phyloP scores from a whole-genome alignment of 1,140 invertebrate species.

The Marisa cornuarietis region DNA sequence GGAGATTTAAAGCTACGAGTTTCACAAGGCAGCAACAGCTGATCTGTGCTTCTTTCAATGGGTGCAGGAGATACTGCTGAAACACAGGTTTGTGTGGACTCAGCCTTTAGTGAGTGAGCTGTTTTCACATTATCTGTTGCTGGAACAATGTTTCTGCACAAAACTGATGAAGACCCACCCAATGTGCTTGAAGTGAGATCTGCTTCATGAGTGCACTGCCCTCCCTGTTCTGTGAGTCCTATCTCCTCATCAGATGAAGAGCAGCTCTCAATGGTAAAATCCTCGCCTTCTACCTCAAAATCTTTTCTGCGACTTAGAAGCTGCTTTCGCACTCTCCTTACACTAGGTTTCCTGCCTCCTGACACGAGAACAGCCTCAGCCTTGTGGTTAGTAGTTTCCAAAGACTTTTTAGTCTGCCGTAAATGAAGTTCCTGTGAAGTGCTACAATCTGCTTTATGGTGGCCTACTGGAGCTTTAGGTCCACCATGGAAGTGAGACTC shows the following conservation, averaged over 20 bases:
- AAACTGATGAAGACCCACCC: background rate
- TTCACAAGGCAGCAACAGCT: no score
- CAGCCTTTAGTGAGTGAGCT: background rate
- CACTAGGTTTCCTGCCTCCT: background rate
- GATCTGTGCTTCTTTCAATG: background rate
- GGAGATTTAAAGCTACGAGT: no score
- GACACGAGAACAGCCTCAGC: background rate
- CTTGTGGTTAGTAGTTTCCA: background rate
- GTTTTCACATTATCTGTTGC: background rate
- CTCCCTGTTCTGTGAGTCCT: background rate
- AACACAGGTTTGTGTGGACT: background rate
- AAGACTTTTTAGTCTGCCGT: background rate
- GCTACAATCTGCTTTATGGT: background rate
- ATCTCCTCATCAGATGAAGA: background rate
- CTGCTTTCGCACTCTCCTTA: constrained; percentile 17
- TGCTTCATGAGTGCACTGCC: background rate
- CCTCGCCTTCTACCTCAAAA: background rate
- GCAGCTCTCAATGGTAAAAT: background rate
- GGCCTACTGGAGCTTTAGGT: no score
- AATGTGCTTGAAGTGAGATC: background rate
- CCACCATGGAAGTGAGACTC: background rate
- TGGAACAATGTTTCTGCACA: background rate
- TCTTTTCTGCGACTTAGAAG: background rate
- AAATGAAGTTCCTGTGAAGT: background rate
- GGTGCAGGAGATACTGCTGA: background rate